Evolutionary conservation across 1,140 invertebrate species (phyloP).

Genomic region (Drosophila sp.): DNA sequence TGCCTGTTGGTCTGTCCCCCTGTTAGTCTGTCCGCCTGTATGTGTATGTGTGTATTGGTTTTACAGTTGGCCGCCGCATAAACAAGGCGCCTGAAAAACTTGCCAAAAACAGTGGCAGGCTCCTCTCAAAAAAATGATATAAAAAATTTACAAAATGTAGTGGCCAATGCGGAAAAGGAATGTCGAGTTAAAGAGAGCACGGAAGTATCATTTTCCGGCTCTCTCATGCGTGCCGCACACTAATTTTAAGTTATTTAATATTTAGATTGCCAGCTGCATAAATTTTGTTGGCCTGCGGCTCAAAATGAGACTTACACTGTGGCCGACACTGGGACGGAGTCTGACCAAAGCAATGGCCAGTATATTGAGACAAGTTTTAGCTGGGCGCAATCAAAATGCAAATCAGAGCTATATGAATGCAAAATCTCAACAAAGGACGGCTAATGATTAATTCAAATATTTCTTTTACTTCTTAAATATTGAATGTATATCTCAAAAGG

Average conservation of each 20-base stretch:
- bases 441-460: conserved; percentile 39
- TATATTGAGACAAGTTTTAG: conserved; percentile 50
- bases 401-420: conserved; percentile 34
- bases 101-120: conserved; percentile 29
- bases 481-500: too few relatives aligned
- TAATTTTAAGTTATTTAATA: conserved; percentile 77
- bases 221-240: conserved; percentile 77
- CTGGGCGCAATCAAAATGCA: conserved; percentile 53
- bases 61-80: conserved; percentile 75
- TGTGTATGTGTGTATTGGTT: conserved; percentile 58
- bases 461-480: conserved; percentile 10
- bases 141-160: conserved; percentile 73
- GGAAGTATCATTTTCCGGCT: conserved; percentile 75
- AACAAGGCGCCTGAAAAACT: conserved; percentile 66
- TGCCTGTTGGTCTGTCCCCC: conserved; percentile 11
- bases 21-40: conserved; percentile 8
- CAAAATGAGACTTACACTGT: neutral
- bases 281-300: conserved; percentile 40
- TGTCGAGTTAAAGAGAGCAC: conserved; percentile 57
- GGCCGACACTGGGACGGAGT: conserved; percentile 2
- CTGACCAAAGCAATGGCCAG: conserved; percentile 16
- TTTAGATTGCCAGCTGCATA: conserved; percentile 71
- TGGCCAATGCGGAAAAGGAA: conserved; percentile 79
- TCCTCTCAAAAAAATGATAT: neutral
- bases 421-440: conserved; percentile 20